Conservation (phyloP, 2,797 vertebrate genomes). For the Bucorvus abyssinicus region DNA sequence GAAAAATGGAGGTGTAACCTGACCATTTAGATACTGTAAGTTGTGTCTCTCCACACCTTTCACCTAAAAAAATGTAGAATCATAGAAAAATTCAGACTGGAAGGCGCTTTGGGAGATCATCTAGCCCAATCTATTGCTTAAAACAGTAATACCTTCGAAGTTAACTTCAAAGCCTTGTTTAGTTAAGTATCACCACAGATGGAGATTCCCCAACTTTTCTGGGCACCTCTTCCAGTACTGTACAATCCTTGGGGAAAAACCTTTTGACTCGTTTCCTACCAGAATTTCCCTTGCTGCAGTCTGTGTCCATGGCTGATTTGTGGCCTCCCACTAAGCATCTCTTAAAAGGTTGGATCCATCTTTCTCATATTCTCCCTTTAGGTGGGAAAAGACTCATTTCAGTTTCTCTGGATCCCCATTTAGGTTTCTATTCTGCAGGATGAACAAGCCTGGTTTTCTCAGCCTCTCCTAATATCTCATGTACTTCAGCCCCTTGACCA, state of each 20-base stretch:
- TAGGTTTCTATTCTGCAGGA: background rate
- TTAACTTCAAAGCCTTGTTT: background rate
- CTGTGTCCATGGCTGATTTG: background rate
- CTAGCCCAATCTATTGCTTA: background rate
- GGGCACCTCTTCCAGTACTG: background rate
- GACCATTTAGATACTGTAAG: background rate
- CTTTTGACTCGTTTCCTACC: background rate
- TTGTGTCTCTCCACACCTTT: background rate
- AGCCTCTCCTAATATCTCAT: background rate
- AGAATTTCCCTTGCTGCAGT: background rate
- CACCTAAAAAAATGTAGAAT: background rate
- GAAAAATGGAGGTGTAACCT: background rate
- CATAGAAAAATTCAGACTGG: background rate
- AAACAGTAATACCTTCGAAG: background rate
- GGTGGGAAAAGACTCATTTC: background rate
- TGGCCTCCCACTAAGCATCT: background rate
- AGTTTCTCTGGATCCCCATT: background rate
- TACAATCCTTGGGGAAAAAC: background rate
- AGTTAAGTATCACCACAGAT: background rate
- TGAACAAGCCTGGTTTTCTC: background rate
- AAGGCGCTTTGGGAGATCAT: background rate
- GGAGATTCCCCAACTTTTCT: background rate
- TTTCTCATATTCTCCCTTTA: background rate
- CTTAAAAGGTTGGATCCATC: background rate
- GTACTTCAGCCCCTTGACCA: background rate